Evolutionary conservation across 2,797 vertebrate genomes (phyloP).

Genomic region (Carduelis carduelis): DNA sequence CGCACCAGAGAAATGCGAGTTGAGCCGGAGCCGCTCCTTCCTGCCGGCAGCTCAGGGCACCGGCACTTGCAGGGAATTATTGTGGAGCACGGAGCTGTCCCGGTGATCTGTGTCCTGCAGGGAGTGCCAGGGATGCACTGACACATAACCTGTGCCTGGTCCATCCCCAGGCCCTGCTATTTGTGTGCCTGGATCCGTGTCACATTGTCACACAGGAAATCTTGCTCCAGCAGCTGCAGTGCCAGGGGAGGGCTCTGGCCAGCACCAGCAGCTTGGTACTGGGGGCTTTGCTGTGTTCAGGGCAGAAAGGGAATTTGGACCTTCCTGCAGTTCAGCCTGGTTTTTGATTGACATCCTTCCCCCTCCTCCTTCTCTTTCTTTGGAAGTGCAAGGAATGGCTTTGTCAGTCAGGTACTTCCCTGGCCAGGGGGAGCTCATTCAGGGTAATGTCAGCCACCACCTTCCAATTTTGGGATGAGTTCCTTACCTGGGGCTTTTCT

Average conservation of each 20-base stretch:
- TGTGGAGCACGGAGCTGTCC: background rate
- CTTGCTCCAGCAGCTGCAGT: background rate
- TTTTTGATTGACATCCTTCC: background rate
- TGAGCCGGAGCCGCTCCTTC: background rate
- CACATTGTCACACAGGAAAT: no score
- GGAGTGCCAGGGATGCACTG: background rate
- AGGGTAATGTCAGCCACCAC: fast-evolving
- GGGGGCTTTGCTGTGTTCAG: background rate
- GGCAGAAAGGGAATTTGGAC: background rate
- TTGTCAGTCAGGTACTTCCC: background rate
- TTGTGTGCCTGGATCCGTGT: background rate
- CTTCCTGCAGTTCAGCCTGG: background rate
- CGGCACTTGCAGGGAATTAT: background rate
- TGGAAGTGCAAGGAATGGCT: background rate
- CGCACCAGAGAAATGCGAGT: fast-evolving
- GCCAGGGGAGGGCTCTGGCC: background rate
- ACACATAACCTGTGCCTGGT: fast-evolving
- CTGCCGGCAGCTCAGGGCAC: background rate
- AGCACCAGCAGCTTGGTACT: background rate
- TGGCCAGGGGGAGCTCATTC: fast-evolving
- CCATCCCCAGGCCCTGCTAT: background rate
- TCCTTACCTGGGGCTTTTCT: background rate
- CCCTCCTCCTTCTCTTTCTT: fast-evolving
- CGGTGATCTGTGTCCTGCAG: background rate
- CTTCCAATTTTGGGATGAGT: background rate